A percentile compares a stretch with the other conserved stretches of the same genome.
Conservation (phyloP, 2,888 invertebrate species). For the Gasteruption jaculator region DNA sequence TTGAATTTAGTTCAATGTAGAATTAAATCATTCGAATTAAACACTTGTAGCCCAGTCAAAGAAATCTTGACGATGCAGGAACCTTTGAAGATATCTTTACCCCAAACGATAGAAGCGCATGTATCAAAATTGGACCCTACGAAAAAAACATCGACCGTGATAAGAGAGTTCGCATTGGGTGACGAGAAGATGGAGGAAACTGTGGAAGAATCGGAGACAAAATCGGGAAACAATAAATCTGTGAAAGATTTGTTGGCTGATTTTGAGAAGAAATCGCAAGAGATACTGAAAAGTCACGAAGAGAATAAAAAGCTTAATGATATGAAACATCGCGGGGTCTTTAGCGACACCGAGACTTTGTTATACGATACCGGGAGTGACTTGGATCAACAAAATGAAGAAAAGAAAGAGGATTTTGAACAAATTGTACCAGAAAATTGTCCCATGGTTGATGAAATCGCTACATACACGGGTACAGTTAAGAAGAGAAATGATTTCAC, state of each 20-base stretch:
- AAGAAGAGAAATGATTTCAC: slow-evolving; percentile 25
- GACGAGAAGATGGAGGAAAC: slow-evolving; percentile 18
- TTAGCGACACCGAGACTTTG: slow-evolving; percentile 53
- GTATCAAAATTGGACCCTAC: slow-evolving; percentile 41
- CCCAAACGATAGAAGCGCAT: slow-evolving; percentile 49
- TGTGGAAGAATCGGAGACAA: slow-evolving; percentile 20
- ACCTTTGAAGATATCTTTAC: slow-evolving; percentile 46
- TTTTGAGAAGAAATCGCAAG: slow-evolving; percentile 51
- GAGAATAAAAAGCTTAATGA: slow-evolving; percentile 38
- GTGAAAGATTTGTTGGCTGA: slow-evolving; percentile 52
- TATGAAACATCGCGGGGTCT: slow-evolving; percentile 46
- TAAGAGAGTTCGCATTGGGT: slow-evolving; percentile 37
- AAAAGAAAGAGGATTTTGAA: slow-evolving; percentile 29
- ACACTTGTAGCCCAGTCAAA: slow-evolving; percentile 28
- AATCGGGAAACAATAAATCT: slow-evolving; percentile 42
- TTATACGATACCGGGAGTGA: slow-evolving; percentile 52
- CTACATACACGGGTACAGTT: slow-evolving; percentile 24
- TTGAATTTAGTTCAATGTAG: slow-evolving; percentile 39
- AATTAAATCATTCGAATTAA: slow-evolving; percentile 43
- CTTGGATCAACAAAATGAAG: slow-evolving; percentile 39
- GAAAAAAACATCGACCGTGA: slow-evolving; percentile 26
- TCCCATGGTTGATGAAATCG: slow-evolving; percentile 25
- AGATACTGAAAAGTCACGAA: slow-evolving; percentile 31
- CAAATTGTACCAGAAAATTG: slow-evolving; percentile 29
- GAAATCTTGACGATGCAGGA: slow-evolving; percentile 47